Percentiles rank a stretch among this genome's conserved stretches.
phyloP scores from a whole-genome alignment of 2,797 vertebrate genomes.

The Balearica regulorum region DNA sequence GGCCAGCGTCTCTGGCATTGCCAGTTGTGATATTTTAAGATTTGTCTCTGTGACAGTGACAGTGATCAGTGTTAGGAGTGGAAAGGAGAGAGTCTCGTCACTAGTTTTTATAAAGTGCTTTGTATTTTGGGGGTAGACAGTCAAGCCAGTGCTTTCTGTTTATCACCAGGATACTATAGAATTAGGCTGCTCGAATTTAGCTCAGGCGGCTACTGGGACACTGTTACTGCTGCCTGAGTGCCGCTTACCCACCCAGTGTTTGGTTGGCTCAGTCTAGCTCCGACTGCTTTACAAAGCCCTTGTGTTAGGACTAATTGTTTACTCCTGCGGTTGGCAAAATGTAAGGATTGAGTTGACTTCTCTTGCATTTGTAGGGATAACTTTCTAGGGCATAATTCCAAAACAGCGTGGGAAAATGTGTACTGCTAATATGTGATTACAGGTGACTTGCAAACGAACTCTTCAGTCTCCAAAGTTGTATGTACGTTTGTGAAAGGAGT shows the following conservation, averaged over 20 bases:
- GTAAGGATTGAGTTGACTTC: neutral
- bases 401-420: accelerated
- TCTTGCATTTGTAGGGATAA: neutral
- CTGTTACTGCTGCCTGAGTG: neutral
- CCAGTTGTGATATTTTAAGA: neutral
- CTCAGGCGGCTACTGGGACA: neutral
- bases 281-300: neutral
- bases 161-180: neutral
- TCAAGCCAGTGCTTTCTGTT: neutral
- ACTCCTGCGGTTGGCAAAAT: neutral
- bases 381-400: neutral
- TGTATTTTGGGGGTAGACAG: neutral
- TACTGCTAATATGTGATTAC: neutral
- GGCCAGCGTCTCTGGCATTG: neutral
- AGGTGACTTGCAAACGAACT: neutral
- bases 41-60: neutral
- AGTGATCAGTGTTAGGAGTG: neutral
- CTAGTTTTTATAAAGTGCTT: neutral
- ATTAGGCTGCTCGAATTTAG: neutral
- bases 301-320: neutral
- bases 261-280: neutral
- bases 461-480: neutral
- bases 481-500: neutral
- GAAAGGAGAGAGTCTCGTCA: neutral
- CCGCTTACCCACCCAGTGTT: neutral